These are phyloP conservation scores for Hemichromis elongatus DNA, from an alignment of 2,113 vertebrate genomes.

Conservation along the genomic window DNA sequence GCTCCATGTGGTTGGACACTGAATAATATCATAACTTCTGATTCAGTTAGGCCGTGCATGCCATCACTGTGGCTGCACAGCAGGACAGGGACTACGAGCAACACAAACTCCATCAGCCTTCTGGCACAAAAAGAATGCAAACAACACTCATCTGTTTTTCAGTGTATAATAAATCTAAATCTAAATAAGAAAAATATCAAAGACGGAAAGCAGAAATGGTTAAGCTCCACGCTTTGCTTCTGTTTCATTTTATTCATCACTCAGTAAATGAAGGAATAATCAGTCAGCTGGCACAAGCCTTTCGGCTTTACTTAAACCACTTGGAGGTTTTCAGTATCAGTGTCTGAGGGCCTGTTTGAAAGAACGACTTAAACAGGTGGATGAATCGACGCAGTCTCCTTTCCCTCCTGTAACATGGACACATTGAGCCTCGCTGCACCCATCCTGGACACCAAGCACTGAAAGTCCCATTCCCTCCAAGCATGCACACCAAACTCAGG, in stretches of 20 bases:
- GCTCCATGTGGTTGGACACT: neutral
- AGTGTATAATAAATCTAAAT: neutral
- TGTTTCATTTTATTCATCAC: neutral
- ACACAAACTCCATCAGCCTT: neutral
- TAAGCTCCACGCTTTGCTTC: neutral
- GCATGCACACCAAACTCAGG: neutral
- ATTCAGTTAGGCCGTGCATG: neutral
- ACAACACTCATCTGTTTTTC: neutral
- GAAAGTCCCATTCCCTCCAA: neutral
- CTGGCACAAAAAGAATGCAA: neutral
- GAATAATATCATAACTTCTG: neutral
- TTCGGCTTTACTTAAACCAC: neutral
- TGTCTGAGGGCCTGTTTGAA: neutral
- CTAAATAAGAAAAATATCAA: neutral
- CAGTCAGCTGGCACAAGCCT: neutral
- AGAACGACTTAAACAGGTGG: neutral
- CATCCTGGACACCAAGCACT: neutral
- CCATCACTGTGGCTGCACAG: neutral
- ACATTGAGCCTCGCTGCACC: neutral
- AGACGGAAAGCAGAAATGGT: neutral
- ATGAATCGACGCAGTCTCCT: neutral
- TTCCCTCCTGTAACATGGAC: neutral
- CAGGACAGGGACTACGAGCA: neutral
- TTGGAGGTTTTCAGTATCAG: neutral
- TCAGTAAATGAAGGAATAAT: neutral